A percentile compares a stretch with the other conserved stretches of the same genome.
Evolutionary conservation across 2,113 vertebrate species (phyloP).

Genomic region (Sialia sialis): DNA sequence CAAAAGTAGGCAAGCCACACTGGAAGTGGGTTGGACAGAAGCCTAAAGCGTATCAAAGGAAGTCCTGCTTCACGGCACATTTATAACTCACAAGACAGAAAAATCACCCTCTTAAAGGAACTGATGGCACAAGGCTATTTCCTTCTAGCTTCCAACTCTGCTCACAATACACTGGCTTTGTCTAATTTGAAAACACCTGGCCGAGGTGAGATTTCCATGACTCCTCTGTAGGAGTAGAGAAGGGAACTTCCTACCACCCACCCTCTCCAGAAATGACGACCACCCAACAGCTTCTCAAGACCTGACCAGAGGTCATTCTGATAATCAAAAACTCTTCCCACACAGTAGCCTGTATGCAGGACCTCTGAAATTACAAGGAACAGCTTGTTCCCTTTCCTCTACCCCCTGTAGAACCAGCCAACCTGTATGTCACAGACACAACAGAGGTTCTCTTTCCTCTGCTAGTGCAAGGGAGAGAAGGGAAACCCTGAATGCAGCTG

Average conservation of each 20-base stretch:
- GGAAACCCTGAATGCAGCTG: neutral
- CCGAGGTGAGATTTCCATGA: neutral
- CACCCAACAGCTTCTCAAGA: neutral
- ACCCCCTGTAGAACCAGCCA: neutral
- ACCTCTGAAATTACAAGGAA: neutral
- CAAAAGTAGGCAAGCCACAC: neutral
- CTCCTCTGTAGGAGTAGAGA: neutral
- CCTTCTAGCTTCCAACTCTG: neutral
- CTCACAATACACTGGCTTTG: neutral
- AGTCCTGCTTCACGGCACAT: neutral
- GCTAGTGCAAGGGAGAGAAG: neutral
- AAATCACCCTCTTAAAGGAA: neutral
- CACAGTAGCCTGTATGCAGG: neutral
- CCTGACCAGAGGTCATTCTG: neutral
- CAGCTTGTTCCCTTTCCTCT: neutral
- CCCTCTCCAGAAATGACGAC: neutral
- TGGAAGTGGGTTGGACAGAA: neutral
- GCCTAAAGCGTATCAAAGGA: neutral
- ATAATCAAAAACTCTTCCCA: neutral
- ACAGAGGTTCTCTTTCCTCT: neutral
- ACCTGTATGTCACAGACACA: neutral
- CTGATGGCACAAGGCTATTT: neutral
- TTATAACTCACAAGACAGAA: neutral
- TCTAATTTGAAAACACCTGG: neutral
- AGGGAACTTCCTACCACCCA: neutral